Percentiles rank a stretch among this genome's conserved stretches.
Conservation (phyloP, 64 coral and sea anemone species). For the Anthopleura sola region DNA sequence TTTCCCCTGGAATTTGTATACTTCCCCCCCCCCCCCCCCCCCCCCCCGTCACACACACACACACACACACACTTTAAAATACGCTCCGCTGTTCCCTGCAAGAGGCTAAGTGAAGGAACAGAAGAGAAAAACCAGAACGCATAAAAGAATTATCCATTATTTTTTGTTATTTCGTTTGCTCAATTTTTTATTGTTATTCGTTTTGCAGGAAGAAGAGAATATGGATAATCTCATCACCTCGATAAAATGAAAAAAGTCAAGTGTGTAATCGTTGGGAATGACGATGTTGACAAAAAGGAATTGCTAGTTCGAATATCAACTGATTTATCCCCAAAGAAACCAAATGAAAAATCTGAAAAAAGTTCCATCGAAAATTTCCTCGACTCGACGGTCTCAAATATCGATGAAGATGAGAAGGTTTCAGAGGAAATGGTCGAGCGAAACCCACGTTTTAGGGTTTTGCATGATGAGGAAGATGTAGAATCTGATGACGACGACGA, state of each 20-base stretch:
- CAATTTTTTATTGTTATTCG: no score
- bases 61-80: no score
- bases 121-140: no score
- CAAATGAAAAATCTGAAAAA: background rate
- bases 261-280: conserved; percentile 79
- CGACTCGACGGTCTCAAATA: background rate
- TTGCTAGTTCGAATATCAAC: conserved; percentile 45
- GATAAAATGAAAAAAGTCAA: conserved; percentile 43
- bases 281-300: conserved; percentile 81
- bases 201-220: no score
- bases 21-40: no score
- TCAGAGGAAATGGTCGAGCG: background rate
- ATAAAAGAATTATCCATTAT: no score
- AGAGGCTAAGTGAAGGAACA: no score
- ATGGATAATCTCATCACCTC: no score
- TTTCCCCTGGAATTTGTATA: no score
- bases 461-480: background rate
- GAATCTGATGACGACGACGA: background rate
- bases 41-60: no score
- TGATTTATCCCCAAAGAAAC: conserved; percentile 21
- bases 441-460: background rate
- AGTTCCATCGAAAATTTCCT: background rate
- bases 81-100: no score
- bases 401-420: background rate
- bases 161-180: no score